phyloP scores from a whole-genome alignment of 2,888 invertebrate species.

The Helobdella robusta region DNA sequence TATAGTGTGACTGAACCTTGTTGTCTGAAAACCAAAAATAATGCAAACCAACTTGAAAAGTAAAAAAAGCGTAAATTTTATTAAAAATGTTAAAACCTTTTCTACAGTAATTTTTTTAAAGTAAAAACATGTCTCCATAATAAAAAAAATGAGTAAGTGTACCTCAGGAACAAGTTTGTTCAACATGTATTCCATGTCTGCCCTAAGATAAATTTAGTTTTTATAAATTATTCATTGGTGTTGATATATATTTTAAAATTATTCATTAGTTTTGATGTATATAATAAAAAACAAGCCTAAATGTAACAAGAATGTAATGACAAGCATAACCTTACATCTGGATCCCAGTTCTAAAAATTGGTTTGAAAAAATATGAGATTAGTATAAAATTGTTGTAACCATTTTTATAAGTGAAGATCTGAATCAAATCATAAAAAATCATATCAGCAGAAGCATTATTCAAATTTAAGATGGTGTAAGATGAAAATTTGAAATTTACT shows the following conservation, averaged over 20 bases:
- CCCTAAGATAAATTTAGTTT: constrained; percentile 54
- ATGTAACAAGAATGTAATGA: no score
- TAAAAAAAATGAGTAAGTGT: constrained; percentile 32
- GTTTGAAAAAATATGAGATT: constrained; percentile 26
- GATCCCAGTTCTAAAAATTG: constrained; percentile 78
- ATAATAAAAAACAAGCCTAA: neutral
- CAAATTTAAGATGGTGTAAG: neutral
- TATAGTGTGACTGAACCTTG: constrained; percentile 88
- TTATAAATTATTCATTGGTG: no score
- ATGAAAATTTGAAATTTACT: constrained; percentile 28
- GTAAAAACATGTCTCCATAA: neutral
- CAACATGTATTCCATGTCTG: constrained; percentile 98
- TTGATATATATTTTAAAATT: constrained; percentile 11
- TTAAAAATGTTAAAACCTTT: neutral
- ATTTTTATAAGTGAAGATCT: neutral
- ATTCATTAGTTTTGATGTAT: neutral
- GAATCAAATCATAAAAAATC: neutral
- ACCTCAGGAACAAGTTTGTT: constrained; percentile 93
- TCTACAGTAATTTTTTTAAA: neutral
- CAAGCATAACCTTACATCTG: constrained; percentile 64
- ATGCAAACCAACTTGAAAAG: no score
- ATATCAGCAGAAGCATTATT: neutral
- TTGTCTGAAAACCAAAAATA: constrained; percentile 58
- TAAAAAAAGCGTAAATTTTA: constrained; percentile 8
- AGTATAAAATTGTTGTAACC: neutral